phyloP scores from a whole-genome alignment of 2,888 invertebrate species.

The Scrobipalpa atriplicella region DNA sequence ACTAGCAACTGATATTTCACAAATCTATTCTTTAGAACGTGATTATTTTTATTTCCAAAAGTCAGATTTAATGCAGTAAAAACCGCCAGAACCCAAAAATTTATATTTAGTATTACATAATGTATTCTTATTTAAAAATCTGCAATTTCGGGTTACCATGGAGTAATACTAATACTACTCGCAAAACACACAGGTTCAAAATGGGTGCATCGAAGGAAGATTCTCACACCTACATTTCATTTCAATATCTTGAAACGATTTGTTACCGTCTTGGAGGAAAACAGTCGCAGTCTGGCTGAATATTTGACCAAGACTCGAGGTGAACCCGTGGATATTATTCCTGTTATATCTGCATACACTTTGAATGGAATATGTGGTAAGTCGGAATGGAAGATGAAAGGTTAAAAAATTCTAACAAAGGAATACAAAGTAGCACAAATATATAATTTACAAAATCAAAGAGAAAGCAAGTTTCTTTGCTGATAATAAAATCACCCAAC shows the following conservation, averaged over 20 bases:
- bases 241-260: conserved; percentile 82
- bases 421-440: too few species aligned
- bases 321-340: conserved; percentile 69
- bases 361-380: conserved; percentile 87
- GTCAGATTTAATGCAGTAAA: neutral
- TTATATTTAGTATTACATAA: too few species aligned
- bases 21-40: neutral
- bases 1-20: neutral
- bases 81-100: too few species aligned
- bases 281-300: conserved; percentile 63
- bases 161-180: too few species aligned
- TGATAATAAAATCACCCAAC: neutral
- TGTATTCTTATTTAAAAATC: too few species aligned
- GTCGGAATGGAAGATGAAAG: conserved; percentile 11
- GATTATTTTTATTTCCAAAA: neutral
- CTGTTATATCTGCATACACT: conserved; percentile 78
- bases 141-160: too few species aligned
- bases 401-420: too few species aligned
- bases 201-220: conserved; percentile 84
- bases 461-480: neutral
- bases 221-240: conserved; percentile 85
- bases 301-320: conserved; percentile 46
- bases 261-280: conserved; percentile 68
- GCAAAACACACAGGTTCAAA: conserved; percentile 77
- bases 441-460: neutral